These are phyloP conservation scores for Auanema freiburgensis DNA, from an alignment of 2,888 invertebrate genomes.

Conservation along the genomic window DNA sequence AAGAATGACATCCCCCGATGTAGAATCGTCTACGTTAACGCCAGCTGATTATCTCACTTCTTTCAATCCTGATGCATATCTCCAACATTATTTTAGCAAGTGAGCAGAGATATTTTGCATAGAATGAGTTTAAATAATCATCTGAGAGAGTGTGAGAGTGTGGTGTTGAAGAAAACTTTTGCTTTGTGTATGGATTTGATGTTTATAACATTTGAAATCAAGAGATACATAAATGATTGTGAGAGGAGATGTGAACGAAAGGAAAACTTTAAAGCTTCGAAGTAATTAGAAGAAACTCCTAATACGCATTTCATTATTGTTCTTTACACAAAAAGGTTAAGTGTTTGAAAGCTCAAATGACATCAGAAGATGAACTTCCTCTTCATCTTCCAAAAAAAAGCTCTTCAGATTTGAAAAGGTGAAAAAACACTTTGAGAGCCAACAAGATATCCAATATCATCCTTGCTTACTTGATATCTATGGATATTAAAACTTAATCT, in stretches of 20 bases:
- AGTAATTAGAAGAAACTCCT: no score
- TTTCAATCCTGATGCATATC: conserved; percentile 58
- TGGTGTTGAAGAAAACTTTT: conserved; percentile 12
- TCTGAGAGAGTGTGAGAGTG: neutral
- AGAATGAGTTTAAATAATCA: conserved; percentile 6
- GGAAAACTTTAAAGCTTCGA: no score
- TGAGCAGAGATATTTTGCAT: conserved; percentile 25
- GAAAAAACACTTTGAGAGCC: neutral
- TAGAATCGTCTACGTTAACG: no score
- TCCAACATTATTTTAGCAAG: conserved; percentile 59
- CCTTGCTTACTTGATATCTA: neutral
- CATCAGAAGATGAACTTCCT: no score
- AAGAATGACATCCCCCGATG: no score
- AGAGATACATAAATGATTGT: no score
- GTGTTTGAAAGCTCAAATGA: no score
- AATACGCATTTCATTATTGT: no score
- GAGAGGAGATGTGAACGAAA: no score
- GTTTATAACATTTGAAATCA: no score
- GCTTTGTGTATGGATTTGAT: neutral
- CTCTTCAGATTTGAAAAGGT: neutral
- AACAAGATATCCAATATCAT: conserved; percentile 1
- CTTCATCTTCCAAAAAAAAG: neutral
- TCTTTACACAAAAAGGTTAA: no score
- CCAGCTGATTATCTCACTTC: conserved; percentile 45
- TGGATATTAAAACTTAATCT: neutral